Conservation (phyloP, 2,888 invertebrate species). For the Allygus modestus region DNA sequence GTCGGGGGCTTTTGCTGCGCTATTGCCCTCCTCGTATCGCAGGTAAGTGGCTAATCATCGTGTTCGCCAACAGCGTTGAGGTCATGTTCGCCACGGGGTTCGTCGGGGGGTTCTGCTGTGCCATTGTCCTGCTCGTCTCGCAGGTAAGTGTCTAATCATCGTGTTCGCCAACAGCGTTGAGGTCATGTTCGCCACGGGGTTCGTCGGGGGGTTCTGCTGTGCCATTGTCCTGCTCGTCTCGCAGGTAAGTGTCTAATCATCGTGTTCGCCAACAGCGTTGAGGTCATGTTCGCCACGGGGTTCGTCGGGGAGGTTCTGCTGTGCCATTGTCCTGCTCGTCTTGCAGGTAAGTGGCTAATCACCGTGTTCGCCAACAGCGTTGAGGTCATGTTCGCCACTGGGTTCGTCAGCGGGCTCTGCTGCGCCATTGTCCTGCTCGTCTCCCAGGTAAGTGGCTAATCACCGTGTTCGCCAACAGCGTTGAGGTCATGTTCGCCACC, state of each 20-base stretch:
- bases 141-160: too few species aligned
- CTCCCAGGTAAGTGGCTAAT: conserved; percentile 80
- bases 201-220: conserved; percentile 90
- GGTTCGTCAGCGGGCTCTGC: conserved; percentile 91
- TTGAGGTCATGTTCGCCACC: too few species aligned
- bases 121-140: too few species aligned
- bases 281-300: conserved; percentile 90
- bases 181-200: conserved; percentile 90
- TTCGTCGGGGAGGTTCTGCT: conserved; percentile 91
- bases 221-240: conserved; percentile 87
- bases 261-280: conserved; percentile 85
- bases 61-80: too few species aligned
- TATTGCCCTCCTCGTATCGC: conserved; percentile 87
- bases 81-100: too few species aligned
- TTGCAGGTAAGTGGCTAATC: conserved; percentile 81
- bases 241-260: conserved; percentile 80
- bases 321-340: conserved; percentile 87
- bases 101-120: too few species aligned
- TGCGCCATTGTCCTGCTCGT: conserved; percentile 88
- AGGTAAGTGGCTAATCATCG: too few species aligned
- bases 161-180: conserved; percentile 87
- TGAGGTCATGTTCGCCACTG: conserved; percentile 88
- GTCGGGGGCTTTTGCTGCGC: too few species aligned
- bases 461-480: too few species aligned
- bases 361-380: conserved; percentile 88